Conservation (phyloP, 1,140 invertebrate genomes). For the Carcinoscorpius rotundicauda region DNA sequence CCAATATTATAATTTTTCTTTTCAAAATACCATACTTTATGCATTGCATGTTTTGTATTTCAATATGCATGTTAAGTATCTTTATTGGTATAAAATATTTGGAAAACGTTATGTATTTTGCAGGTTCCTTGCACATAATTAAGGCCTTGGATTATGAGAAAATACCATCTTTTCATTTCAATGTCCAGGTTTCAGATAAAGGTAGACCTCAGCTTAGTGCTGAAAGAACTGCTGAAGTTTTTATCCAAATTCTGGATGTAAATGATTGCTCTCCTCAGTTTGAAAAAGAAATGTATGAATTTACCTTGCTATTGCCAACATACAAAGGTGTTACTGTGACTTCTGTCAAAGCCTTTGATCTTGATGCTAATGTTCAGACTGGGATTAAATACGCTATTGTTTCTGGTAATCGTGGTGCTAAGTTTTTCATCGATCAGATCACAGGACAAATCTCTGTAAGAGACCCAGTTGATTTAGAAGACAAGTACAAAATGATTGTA, state of each 20-base stretch:
- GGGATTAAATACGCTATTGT: constrained; percentile 62
- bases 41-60: too few species aligned
- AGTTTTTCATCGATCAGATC: constrained; percentile 59
- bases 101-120: constrained; percentile 1
- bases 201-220: constrained; percentile 64
- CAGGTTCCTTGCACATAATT: constrained; percentile 62
- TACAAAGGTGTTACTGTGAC: constrained; percentile 33
- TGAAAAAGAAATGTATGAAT: constrained; percentile 51
- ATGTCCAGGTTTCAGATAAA: constrained; percentile 71
- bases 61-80: too few species aligned
- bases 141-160: constrained; percentile 69
- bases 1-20: too few species aligned
- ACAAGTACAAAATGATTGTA: constrained; percentile 35
- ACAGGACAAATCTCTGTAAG: constrained; percentile 58
- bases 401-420: constrained; percentile 61
- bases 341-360: constrained; percentile 54
- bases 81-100: background rate
- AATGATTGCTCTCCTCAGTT: constrained; percentile 79
- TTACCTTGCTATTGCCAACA: constrained; percentile 58
- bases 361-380: constrained; percentile 43
- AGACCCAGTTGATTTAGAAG: constrained; percentile 38
- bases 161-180: constrained; percentile 53
- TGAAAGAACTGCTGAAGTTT: constrained; percentile 29
- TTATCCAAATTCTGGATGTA: constrained; percentile 62
- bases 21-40: too few species aligned